Evolutionary conservation across 2,888 invertebrate species (phyloP), one percentile per base, ranked within the genome.

Genomic region (Salticus scenicus): DNA sequence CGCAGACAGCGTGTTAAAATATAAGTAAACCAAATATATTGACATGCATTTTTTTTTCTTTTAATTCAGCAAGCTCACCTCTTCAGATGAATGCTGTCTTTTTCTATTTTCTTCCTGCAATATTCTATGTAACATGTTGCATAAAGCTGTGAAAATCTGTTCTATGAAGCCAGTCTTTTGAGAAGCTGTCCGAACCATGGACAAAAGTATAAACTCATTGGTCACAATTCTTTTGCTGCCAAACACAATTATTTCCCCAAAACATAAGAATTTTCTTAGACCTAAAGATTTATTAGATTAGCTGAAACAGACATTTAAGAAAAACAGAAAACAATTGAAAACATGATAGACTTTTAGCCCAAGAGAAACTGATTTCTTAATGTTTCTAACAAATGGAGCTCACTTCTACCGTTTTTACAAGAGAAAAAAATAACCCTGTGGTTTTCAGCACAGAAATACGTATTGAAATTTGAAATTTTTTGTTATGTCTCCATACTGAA

Each of bases 121-220:
- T 66, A 66, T 66, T 66, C 17, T 66, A 66, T 66, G 66, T 28
- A 17, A 31, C 66, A 30, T 66, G 30, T 31, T 66, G 30, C 66
- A 28, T 28, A 31, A 66, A 31, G 28, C 7, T 66, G 30, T 66
- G 66, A 66, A 64, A 64, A 2, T 12, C 10, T 14, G 7, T 47
- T 17, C 2, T 12, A 47, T 2, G 47, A 47, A 47, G 17, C 47
- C 47, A 47, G 12, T 47, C 17, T 47, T 47, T 12, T 47, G 47
- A 47, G 47, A 7, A 47, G 47, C 7, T 12, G 47, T 47, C 47
- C 47, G n/a, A 47, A 12, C 47, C 47, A 47, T 10, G 47, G 47
- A 47, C 17, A 14, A 47, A 47, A 47, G 17, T 47, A 14, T 47
- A 17, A 47, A 47, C 7, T 47, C 8, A 47, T 12, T 12, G 47